Evolutionary conservation across 2,888 invertebrate species (phyloP), one percentile per base, ranked within the genome.

Genomic region (Melanophora roralis): DNA sequence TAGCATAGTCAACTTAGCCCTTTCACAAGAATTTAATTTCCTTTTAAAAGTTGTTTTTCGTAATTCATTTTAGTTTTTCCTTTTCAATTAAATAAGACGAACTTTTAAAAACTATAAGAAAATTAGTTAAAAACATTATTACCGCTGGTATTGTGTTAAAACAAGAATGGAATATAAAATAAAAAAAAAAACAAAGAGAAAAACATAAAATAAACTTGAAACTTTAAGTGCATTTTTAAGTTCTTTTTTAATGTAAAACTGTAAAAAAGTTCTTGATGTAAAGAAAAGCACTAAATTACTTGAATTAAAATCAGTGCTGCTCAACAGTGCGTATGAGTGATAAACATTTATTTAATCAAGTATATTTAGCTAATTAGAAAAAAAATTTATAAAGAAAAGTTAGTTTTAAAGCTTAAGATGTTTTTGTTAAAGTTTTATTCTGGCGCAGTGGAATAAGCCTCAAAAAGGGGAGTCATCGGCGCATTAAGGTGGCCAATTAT

Each of bases 121-220:
- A 51, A 27, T 65, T 51, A 27, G 53, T 40, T 7, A 32, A 67
- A 67, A 67, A 53, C 67, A 53, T 67, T 67, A 67, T 53, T 67
- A 53, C 19, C 40, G 43, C 19, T 53, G 19, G 11, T 53, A 9
- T 43, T 49, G 21, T 40, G 19, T 27, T n/a, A n/a, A n/a, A n/a
- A n/a, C 27, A 8, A 12, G 27, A 2, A 40, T 40, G 16, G 34
- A 9, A 60, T 4, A 36, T 12, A 65, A 27, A 1, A 38, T 5
- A 53, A 32, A 27, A 40, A 19, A 55, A 40, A 67, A 53, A 23
- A 12, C 12, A 64, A 16, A 27, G 14, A 53, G 2, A 40, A 40
- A 51, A 27, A 32, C 34, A 16, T 53, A 16, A 14, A 51, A 7
- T 27, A 51, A 23, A 27, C 11, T 14, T 32, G 2, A 27, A 69